phyloP scores from a whole-genome alignment of 2,888 invertebrate species.

The Pollenia labialis region DNA sequence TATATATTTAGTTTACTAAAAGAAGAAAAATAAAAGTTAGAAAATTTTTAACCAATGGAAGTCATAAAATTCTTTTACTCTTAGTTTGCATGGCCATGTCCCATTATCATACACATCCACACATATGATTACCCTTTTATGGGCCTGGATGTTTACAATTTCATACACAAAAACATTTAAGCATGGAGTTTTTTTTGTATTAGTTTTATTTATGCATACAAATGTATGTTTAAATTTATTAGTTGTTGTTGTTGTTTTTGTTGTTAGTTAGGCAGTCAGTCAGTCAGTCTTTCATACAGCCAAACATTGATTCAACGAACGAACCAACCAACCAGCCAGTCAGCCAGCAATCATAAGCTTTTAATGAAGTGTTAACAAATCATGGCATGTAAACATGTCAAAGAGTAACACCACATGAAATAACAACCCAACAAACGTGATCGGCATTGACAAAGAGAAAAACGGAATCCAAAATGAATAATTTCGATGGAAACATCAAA shows the following conservation, averaged over 20 bases:
- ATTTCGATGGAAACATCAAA: neutral
- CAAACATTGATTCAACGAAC: slow-evolving; percentile 29
- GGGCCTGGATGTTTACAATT: slow-evolving; percentile 11
- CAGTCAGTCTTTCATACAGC: slow-evolving; percentile 18
- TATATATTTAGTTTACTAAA: neutral
- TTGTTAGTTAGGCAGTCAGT: slow-evolving; percentile 15
- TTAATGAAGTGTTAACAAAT: slow-evolving; percentile 74
- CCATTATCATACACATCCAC: slow-evolving; percentile 25
- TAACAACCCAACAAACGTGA: slow-evolving; percentile 64
- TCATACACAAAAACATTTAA: neutral
- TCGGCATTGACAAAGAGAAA: slow-evolving; percentile 61
- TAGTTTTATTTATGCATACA: neutral
- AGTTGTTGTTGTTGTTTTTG: slow-evolving; percentile 13
- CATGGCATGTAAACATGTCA: slow-evolving; percentile 73
- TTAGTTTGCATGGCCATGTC: slow-evolving; percentile 45
- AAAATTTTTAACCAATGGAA: slow-evolving; percentile 6
- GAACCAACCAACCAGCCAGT: neutral
- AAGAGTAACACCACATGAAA: slow-evolving; percentile 66
- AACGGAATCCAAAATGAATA: slow-evolving; percentile 12
- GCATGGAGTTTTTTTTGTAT: neutral
- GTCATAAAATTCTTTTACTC: slow-evolving; percentile 28
- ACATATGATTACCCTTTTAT: slow-evolving; percentile 23
- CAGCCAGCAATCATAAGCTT: slow-evolving; percentile 68
- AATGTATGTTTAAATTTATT: slow-evolving; percentile 15
- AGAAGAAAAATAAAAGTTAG: neutral